Evolutionary conservation across 2,797 vertebrate species (phyloP).

Genomic region (Enteromius viviparus): DNA sequence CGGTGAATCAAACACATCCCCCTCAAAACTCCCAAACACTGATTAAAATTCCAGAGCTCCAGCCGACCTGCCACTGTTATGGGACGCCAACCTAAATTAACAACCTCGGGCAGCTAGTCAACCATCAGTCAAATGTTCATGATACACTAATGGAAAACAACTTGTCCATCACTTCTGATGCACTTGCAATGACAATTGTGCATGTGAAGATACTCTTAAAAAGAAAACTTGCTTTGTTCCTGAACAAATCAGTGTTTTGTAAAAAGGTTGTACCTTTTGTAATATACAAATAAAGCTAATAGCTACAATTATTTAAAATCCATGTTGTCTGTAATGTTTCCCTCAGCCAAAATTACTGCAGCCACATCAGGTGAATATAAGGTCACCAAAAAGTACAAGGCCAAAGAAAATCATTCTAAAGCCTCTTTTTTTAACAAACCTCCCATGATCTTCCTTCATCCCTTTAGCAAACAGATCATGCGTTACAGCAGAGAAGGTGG

Average conservation of each 20-base stretch:
- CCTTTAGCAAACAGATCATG: constrained; percentile 28
- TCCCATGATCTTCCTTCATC: constrained; percentile 16
- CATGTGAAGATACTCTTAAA: neutral
- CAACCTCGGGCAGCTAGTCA: constrained; percentile 56
- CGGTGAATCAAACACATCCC: constrained; percentile 29
- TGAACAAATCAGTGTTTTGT: neutral
- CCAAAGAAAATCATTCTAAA: constrained; percentile 30
- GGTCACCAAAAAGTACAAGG: neutral
- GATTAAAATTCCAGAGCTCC: constrained; percentile 56
- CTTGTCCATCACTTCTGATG: constrained; percentile 46
- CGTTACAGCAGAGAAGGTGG: constrained; percentile 43
- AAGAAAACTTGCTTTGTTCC: neutral
- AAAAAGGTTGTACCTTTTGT: neutral
- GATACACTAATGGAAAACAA: constrained; percentile 48
- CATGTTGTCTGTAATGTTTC: neutral
- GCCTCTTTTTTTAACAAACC: constrained; percentile 10
- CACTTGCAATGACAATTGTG: constrained; percentile 22
- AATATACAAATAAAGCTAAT: neutral
- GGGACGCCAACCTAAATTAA: constrained; percentile 56
- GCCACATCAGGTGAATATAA: constrained; percentile 5
- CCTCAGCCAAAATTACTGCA: neutral
- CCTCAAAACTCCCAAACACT: constrained; percentile 46
- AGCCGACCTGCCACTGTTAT: constrained; percentile 47
- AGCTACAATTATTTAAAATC: constrained; percentile 1
- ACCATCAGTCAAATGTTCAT: constrained; percentile 58